Percentiles rank a stretch among this genome's conserved stretches.
phyloP scores from a whole-genome alignment of 1,140 invertebrate species.

The Ridgeia piscesae region DNA sequence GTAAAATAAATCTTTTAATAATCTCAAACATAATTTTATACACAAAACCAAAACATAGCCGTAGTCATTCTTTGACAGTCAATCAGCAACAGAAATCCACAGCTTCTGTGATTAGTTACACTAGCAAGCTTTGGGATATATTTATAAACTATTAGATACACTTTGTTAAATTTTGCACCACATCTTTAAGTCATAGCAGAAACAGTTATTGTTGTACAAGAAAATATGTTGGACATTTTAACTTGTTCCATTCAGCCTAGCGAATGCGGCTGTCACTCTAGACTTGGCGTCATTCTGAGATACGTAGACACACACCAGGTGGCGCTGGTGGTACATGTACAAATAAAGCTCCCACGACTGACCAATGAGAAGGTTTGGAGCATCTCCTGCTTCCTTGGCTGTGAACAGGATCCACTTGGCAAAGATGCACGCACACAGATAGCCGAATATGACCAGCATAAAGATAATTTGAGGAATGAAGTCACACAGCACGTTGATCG shows the following conservation, averaged over 20 bases:
- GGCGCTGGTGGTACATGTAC: background rate
- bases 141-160: too few relatives aligned
- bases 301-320: too few relatives aligned
- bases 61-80: too few relatives aligned
- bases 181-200: too few relatives aligned
- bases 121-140: too few relatives aligned
- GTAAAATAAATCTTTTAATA: background rate
- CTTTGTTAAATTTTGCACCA: too few relatives aligned
- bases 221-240: too few relatives aligned
- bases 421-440: slow-evolving; percentile 87
- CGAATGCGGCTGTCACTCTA: background rate
- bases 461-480: slow-evolving; percentile 94
- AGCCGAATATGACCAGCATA: slow-evolving; percentile 85
- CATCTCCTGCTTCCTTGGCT: slow-evolving; percentile 52
- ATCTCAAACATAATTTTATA: background rate
- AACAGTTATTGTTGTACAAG: too few relatives aligned
- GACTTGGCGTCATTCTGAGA: too few relatives aligned
- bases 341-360: slow-evolving; percentile 27
- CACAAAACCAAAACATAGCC: background rate
- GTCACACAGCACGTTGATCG: slow-evolving; percentile 82
- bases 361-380: slow-evolving; percentile 67
- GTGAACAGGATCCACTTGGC: slow-evolving; percentile 78
- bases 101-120: too few relatives aligned
- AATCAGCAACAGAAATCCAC: too few relatives aligned
- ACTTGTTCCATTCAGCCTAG: background rate